Conservation (phyloP, 2,888 invertebrate species). For the Willowsia nigromaculata region DNA sequence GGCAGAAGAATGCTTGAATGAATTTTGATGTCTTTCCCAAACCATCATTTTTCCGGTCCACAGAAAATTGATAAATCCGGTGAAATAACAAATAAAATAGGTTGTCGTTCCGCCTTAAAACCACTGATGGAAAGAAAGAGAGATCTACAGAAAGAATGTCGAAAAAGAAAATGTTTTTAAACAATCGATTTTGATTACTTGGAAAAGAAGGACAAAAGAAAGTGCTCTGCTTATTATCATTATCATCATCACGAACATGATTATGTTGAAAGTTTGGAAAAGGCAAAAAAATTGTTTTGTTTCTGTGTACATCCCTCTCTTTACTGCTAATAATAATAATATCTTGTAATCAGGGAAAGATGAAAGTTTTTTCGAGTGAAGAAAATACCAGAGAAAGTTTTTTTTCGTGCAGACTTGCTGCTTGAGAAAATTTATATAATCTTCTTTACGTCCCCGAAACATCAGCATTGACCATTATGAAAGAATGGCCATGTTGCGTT, state of each 20-base stretch:
- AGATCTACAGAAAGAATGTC: background rate
- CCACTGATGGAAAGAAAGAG: background rate
- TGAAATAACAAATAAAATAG: slow-evolving; percentile 67
- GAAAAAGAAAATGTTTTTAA: background rate
- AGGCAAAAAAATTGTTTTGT: slow-evolving; percentile 8
- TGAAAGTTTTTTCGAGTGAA: slow-evolving; percentile 40
- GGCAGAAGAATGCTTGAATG: slow-evolving; percentile 53
- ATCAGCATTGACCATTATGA: slow-evolving; percentile 61
- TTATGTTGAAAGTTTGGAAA: background rate
- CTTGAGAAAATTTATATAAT: slow-evolving; percentile 28
- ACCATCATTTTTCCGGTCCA: slow-evolving; percentile 78
- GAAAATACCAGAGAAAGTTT: slow-evolving; percentile 12
- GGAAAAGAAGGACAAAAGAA: background rate
- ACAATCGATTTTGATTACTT: slow-evolving; percentile 34
- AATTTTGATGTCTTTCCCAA: slow-evolving; percentile 66
- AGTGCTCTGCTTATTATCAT: background rate
- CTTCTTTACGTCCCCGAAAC: background rate
- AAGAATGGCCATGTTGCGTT: slow-evolving; percentile 40
- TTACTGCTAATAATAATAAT: background rate
- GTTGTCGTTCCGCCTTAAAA: slow-evolving; percentile 8
- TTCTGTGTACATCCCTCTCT: background rate
- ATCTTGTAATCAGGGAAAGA: slow-evolving; percentile 51
- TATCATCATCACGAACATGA: background rate
- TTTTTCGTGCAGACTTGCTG: background rate
- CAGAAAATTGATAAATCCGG: slow-evolving; percentile 78